Evolutionary conservation across 2,888 invertebrate genomes (phyloP).

Genomic region (Nezara viridula): DNA sequence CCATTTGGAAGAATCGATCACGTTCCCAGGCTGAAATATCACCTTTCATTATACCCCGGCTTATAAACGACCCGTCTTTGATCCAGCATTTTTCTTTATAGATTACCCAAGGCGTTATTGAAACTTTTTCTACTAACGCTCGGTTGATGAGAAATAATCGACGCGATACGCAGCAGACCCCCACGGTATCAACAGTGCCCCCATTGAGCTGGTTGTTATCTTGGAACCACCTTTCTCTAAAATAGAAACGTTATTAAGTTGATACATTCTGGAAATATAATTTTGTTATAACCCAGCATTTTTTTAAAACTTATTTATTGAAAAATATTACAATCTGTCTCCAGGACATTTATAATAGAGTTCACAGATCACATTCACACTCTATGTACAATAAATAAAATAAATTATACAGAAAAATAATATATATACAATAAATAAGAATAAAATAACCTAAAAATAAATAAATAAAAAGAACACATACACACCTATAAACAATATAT

Average conservation of each 20-base stretch:
- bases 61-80: constrained; percentile 44
- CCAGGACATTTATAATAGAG: too few relatives aligned
- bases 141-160: constrained; percentile 9
- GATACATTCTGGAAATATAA: too few relatives aligned
- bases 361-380: too few relatives aligned
- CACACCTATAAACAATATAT: too few relatives aligned
- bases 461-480: too few relatives aligned
- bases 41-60: constrained; percentile 41
- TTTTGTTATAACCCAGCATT: too few relatives aligned
- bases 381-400: too few relatives aligned
- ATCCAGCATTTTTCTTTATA: constrained; percentile 41
- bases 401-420: too few relatives aligned
- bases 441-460: too few relatives aligned
- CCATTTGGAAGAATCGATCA: constrained; percentile 41
- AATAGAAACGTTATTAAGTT: background rate
- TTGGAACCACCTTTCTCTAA: background rate
- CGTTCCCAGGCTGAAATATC: constrained; percentile 32
- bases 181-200: background rate
- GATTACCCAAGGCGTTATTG: constrained; percentile 38
- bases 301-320: too few relatives aligned
- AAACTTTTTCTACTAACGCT: constrained; percentile 34
- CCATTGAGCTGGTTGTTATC: background rate
- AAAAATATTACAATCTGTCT: too few relatives aligned
- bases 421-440: too few relatives aligned
- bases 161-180: background rate